A percentile compares a stretch with the other conserved stretches of the same genome.
phyloP scores from a whole-genome alignment of 1,140 invertebrate species.

The Pseudomyrmex sp. region DNA sequence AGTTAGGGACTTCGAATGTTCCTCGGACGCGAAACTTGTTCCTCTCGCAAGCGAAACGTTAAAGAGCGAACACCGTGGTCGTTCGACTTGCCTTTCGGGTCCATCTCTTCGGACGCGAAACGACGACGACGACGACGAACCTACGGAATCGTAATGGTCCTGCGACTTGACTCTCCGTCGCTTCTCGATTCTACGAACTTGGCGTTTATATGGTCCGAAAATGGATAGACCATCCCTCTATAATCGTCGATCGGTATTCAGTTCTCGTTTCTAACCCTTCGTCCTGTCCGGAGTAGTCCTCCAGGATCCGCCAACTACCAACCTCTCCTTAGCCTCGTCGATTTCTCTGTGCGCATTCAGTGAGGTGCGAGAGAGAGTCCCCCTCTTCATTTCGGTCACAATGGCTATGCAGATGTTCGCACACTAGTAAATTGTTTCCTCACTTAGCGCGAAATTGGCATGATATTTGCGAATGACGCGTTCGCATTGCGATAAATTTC shows the following conservation, averaged over 20 bases:
- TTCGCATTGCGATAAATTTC: neutral
- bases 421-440: conserved; percentile 44
- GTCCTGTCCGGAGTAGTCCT: conserved; percentile 36
- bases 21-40: conserved; percentile 60
- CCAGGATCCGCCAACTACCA: conserved; percentile 38
- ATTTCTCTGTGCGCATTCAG: conserved; percentile 21
- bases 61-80: conserved; percentile 49
- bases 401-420: conserved; percentile 33
- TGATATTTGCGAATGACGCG: conserved; percentile 37
- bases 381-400: conserved; percentile 45
- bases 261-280: conserved; percentile 44
- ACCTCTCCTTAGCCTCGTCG: conserved; percentile 33
- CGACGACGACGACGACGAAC: conserved; percentile 8
- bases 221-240: conserved; percentile 54
- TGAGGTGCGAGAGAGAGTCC: conserved; percentile 1
- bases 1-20: conserved; percentile 65
- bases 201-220: conserved; percentile 61
- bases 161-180: conserved; percentile 39
- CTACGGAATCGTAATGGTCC: conserved; percentile 58
- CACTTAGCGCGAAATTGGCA: conserved; percentile 30
- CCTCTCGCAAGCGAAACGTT: conserved; percentile 56
- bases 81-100: conserved; percentile 44
- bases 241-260: conserved; percentile 61
- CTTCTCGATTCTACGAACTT: conserved; percentile 50
- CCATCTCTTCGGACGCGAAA: conserved; percentile 46